Evolutionary conservation across 1,140 invertebrate species (phyloP), one percentile per base, ranked within the genome.

Genomic region (Bombus sylvicola): DNA sequence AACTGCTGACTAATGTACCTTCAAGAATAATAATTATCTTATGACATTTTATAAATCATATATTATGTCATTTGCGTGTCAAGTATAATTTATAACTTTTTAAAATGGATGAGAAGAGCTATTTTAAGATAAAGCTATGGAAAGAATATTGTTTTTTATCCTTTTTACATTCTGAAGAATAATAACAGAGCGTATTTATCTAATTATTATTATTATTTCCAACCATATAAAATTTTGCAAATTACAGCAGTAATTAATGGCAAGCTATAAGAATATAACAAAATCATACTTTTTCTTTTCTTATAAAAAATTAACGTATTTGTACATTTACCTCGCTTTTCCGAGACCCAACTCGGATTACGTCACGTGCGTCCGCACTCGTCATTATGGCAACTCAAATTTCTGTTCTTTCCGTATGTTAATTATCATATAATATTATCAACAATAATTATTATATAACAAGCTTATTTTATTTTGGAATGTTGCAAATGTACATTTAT

Each of bases 281-380:
- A 39, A 85, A 68, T 57, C 31, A 47, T 37, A 73, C 53, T 81
- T 81, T 69, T 22, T 31, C 43, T 81, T 68, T 57, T n/a, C 12
- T n/a, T 18, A 28, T 34, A 78, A 43, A 57, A 77, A 47, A 43
- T 41, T 57, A 57, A 84, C 62, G 86, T 34, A 34, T 87, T 86
- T 87, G 28, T 76, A 83, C 31, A 94, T 92, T 95, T 94, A 97
- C 96, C 95, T 97, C 96, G 92, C 97, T 97, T 95, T 97, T 97
- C 80, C 97, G 95, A 72, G 97, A 97, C 15, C 97, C 97, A 83
- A 97, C 96, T 87, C 94, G 93, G 77, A 97, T 96, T 92, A 96
- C 94, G 85, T 95, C 92, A 90, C 79, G 57, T 86, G 83, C 80
- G 1, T 94, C 90, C 39, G 43, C 47, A 53, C 34, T 74, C 74